These are phyloP conservation scores for Myiozetetes cayanensis DNA, from an alignment of 2,113 vertebrate genomes.

Conservation along the genomic window DNA sequence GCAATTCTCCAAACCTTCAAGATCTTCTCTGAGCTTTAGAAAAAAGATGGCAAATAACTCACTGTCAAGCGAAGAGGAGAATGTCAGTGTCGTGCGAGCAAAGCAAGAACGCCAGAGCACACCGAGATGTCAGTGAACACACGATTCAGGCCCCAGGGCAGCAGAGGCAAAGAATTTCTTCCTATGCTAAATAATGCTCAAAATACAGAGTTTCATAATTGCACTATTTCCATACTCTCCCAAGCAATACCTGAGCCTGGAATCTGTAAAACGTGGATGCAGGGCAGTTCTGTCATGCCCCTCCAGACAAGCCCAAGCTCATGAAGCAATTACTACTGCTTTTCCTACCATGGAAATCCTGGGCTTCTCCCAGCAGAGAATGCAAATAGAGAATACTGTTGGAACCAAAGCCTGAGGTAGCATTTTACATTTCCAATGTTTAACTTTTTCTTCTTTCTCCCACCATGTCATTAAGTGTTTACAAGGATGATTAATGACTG, in stretches of 20 bases:
- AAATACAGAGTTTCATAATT: background rate
- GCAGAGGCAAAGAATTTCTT: background rate
- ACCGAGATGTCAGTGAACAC: background rate
- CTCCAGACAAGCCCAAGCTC: background rate
- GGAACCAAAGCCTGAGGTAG: slow-evolving; percentile 18
- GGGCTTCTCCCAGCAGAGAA: background rate
- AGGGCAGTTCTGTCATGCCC: background rate
- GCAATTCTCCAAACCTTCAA: background rate
- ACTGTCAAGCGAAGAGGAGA: background rate
- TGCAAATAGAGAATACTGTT: background rate
- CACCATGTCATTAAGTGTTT: slow-evolving; percentile 57
- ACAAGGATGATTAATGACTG: slow-evolving; percentile 63
- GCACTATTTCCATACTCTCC: background rate
- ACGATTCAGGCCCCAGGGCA: rapidly evolving
- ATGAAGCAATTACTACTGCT: background rate
- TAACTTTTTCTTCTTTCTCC: slow-evolving; percentile 38
- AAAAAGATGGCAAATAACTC: background rate
- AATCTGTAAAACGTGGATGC: rapidly evolving
- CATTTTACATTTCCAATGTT: background rate
- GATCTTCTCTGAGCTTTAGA: background rate
- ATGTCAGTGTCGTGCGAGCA: background rate
- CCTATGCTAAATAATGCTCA: background rate
- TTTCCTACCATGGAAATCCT: background rate
- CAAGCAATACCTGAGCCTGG: background rate
- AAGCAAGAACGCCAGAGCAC: background rate